A percentile compares a stretch with the other conserved stretches of the same genome.
Conservation (phyloP, 2,888 invertebrate genomes). For the Eutolmus rufibarbis region DNA sequence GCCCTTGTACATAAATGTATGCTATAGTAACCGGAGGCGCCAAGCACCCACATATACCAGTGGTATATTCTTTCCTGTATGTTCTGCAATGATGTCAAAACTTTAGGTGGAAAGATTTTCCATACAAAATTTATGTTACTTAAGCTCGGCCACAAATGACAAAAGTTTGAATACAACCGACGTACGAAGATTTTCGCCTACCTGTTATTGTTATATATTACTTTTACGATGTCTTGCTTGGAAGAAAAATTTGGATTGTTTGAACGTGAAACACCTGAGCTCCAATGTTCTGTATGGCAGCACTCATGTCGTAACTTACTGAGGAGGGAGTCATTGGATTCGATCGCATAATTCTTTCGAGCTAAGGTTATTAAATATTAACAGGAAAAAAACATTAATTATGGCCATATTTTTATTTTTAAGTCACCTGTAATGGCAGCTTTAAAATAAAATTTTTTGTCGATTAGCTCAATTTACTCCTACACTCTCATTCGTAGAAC, state of each 20-base stretch:
- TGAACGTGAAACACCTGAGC: conserved; percentile 11
- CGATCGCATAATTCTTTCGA: neutral
- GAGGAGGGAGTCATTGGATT: neutral
- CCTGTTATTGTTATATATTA: neutral
- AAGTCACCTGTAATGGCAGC: neutral
- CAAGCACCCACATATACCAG: neutral
- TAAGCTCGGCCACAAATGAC: conserved; percentile 15
- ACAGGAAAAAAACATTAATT: neutral
- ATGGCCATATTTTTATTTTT: neutral
- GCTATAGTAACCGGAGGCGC: neutral
- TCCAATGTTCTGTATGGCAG: neutral
- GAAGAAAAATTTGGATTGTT: neutral
- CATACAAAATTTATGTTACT: conserved; percentile 23
- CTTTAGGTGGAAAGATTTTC: conserved; percentile 14
- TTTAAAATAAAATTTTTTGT: neutral
- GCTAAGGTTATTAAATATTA: neutral
- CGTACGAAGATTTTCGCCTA: conserved; percentile 7
- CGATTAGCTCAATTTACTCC: neutral
- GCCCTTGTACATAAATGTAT: neutral
- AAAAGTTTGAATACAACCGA: conserved; percentile 14
- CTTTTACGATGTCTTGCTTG: neutral
- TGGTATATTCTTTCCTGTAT: neutral
- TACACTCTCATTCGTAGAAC: neutral
- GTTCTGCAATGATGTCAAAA: conserved; percentile 12
- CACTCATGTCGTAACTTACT: neutral